Evolutionary conservation across 1,140 invertebrate genomes (phyloP).

Genomic region (Harlomillsia oculata): DNA sequence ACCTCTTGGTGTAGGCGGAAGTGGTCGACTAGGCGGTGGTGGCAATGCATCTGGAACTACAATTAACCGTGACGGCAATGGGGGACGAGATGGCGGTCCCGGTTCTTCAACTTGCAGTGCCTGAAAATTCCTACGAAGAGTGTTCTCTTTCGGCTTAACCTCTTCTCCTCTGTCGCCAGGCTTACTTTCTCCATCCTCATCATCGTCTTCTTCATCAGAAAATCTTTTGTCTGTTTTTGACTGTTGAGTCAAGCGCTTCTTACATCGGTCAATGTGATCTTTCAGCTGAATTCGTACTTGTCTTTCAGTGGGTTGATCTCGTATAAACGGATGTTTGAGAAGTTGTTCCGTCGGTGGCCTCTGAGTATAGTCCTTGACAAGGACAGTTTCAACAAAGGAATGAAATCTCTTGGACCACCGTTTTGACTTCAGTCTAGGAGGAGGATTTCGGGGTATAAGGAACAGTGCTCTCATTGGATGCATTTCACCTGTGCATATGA

Average conservation of each 20-base stretch:
- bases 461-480: constrained; percentile 99
- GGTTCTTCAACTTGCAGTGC: constrained; percentile 33
- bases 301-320: constrained; percentile 93
- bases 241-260: constrained; percentile 86
- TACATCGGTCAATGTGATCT: constrained; percentile 96
- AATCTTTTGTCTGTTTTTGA: constrained; percentile 39
- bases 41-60: constrained; percentile 64
- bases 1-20: constrained; percentile 47
- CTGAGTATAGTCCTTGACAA: constrained; percentile 97
- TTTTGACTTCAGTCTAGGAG: constrained; percentile 87
- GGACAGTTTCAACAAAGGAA: constrained; percentile 71
- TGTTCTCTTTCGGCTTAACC: constrained; percentile 65
- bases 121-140: constrained; percentile 88
- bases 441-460: constrained; percentile 94
- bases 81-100: constrained; percentile 66
- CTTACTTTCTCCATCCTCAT: constrained; percentile 68
- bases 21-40: constrained; percentile 63
- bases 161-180: constrained; percentile 54
- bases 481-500: constrained; percentile 61
- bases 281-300: constrained; percentile 97
- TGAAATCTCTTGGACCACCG: constrained; percentile 98
- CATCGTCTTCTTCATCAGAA: constrained; percentile 56
- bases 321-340: constrained; percentile 92
- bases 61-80: constrained; percentile 77
- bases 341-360: constrained; percentile 96